These are phyloP conservation scores for Ophioninae sp. DNA, from an alignment of 2,888 invertebrate species.

Conservation along the genomic window DNA sequence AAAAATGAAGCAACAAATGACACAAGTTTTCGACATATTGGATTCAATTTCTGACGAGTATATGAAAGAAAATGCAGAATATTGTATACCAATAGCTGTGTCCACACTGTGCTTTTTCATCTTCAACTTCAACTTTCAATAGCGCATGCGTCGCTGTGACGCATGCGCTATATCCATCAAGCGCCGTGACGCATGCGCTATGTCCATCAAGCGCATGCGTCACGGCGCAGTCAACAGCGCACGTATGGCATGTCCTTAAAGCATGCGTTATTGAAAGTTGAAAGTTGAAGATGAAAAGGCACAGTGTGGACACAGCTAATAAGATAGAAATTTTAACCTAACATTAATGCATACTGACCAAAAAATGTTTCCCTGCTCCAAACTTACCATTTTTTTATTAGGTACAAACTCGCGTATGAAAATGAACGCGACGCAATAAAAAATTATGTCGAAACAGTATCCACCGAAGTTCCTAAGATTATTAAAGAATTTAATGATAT, in stretches of 20 bases:
- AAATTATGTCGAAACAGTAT: constrained; percentile 56
- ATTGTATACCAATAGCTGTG: too few species aligned
- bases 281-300: too few species aligned
- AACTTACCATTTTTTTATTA: constrained; percentile 32
- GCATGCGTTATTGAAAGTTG: too few species aligned
- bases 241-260: too few species aligned
- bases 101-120: too few species aligned
- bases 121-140: too few species aligned
- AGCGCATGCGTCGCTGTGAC: too few species aligned
- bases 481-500: constrained; percentile 58
- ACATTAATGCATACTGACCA: neutral
- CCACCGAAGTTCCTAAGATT: constrained; percentile 47
- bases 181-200: too few species aligned
- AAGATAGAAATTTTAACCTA: neutral
- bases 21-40: constrained; percentile 52
- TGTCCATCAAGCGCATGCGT: too few species aligned
- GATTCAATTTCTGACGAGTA: constrained; percentile 62
- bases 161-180: too few species aligned
- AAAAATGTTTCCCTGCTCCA: neutral
- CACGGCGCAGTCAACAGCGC: too few species aligned
- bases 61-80: neutral
- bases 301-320: too few species aligned
- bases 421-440: constrained; percentile 62
- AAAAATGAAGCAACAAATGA: constrained; percentile 61
- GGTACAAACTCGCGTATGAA: constrained; percentile 56